A percentile compares a stretch with the other conserved stretches of the same genome.
Evolutionary conservation across 2,113 vertebrate genomes (phyloP).

Genomic region (Prochilodus magdalenae): DNA sequence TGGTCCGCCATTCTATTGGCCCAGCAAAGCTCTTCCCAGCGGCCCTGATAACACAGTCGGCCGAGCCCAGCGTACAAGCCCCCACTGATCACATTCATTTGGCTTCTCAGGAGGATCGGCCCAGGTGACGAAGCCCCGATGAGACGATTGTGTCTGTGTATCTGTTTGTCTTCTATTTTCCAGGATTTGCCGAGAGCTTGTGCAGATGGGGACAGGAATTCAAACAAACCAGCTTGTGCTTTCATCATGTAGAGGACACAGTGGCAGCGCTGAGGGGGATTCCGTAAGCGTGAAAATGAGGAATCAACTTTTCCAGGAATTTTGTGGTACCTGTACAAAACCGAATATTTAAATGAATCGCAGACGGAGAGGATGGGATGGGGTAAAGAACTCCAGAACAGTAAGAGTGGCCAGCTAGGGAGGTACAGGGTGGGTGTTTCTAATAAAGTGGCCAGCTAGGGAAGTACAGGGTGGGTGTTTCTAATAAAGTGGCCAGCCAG

Average conservation of each 20-base stretch:
- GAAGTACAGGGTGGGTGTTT: too few relatives aligned
- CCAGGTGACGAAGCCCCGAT: slow-evolving; percentile 10
- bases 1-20: neutral
- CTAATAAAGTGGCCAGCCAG: too few relatives aligned
- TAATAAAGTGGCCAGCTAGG: too few relatives aligned
- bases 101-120: neutral
- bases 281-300: too few relatives aligned
- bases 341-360: too few relatives aligned
- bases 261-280: too few relatives aligned
- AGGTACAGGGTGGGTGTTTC: too few relatives aligned
- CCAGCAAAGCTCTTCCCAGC: neutral
- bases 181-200: neutral
- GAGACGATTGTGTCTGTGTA: neutral
- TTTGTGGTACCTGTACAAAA: too few relatives aligned
- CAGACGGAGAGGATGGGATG: too few relatives aligned
- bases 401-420: too few relatives aligned
- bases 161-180: neutral
- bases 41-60: neutral
- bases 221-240: neutral
- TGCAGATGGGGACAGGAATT: neutral
- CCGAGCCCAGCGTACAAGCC: neutral
- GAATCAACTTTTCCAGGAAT: too few relatives aligned
- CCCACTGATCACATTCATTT: slow-evolving; percentile 1
- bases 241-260: neutral
- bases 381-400: too few relatives aligned